phyloP scores from a whole-genome alignment of 2,888 invertebrate genomes.

The Hipparchia semele region DNA sequence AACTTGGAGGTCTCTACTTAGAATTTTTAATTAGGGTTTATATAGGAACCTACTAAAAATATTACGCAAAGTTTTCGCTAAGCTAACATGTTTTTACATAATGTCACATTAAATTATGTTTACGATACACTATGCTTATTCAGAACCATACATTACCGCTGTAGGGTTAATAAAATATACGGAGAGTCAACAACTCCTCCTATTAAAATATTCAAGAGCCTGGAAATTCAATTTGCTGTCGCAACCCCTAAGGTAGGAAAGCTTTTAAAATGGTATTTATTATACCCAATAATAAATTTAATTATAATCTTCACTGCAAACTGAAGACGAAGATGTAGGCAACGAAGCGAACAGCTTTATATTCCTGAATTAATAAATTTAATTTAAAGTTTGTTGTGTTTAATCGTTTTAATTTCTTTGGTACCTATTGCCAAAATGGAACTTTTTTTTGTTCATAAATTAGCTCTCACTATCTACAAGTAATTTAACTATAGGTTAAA shows the following conservation, averaged over 20 bases:
- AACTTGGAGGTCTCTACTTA: no score
- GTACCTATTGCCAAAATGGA: neutral
- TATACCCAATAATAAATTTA: conserved; percentile 8
- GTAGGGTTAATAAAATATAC: conserved; percentile 47
- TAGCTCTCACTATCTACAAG: neutral
- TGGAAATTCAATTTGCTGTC: conserved; percentile 73
- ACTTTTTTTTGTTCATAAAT: neutral
- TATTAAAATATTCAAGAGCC: conserved; percentile 67
- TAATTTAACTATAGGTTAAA: neutral
- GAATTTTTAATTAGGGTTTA: no score
- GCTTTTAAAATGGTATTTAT: conserved; percentile 46
- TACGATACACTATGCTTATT: conserved; percentile 44
- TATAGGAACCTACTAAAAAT: no score
- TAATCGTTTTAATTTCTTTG: neutral
- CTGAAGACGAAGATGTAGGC: neutral
- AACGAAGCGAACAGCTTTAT: neutral
- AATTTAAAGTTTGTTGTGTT: neutral
- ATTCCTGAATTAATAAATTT: neutral
- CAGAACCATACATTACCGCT: conserved; percentile 40
- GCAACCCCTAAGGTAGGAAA: conserved; percentile 57
- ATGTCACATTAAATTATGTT: conserved; percentile 4
- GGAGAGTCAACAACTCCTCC: conserved; percentile 60
- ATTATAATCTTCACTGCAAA: conserved; percentile 7
- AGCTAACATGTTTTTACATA: neutral
- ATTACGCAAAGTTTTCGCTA: neutral